A percentile compares a stretch with the other conserved stretches of the same genome.
Conservation (phyloP, 2,113 vertebrate species). For the Merops nubicus region DNA sequence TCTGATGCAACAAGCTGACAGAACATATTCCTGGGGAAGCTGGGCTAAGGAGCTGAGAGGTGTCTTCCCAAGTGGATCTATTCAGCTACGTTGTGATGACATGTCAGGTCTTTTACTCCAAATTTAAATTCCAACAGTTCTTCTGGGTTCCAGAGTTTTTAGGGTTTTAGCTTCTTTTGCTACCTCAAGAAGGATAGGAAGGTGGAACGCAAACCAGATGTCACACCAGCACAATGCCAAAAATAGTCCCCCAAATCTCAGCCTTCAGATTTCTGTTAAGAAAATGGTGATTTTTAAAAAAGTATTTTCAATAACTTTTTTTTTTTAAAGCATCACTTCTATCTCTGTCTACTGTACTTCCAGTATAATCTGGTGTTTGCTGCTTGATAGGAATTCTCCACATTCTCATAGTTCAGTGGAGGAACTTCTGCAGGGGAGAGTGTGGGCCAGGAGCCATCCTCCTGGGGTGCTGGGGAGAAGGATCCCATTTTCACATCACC, state of each 20-base stretch:
- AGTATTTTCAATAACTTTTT: neutral
- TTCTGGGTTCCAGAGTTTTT: neutral
- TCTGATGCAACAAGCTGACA: neutral
- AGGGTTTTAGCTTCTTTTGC: neutral
- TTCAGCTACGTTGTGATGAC: neutral
- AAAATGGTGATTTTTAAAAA: neutral
- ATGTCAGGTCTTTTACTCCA: neutral
- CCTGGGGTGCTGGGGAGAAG: neutral
- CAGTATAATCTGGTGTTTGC: neutral
- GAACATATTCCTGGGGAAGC: neutral
- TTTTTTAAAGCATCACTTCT: neutral
- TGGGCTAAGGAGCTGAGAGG: neutral
- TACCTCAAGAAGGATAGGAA: neutral
- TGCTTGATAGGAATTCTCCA: neutral
- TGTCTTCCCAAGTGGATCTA: neutral
- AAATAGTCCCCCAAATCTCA: neutral
- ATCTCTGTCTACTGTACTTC: neutral
- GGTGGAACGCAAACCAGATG: neutral
- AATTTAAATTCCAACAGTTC: neutral
- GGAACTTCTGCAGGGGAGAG: neutral
- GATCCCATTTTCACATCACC: neutral
- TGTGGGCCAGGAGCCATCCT: rapidly evolving
- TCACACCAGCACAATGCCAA: neutral
- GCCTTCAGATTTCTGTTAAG: neutral
- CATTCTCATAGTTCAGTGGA: neutral